phyloP scores from a whole-genome alignment of 2,888 invertebrate species.

The Cotesia congregata region DNA sequence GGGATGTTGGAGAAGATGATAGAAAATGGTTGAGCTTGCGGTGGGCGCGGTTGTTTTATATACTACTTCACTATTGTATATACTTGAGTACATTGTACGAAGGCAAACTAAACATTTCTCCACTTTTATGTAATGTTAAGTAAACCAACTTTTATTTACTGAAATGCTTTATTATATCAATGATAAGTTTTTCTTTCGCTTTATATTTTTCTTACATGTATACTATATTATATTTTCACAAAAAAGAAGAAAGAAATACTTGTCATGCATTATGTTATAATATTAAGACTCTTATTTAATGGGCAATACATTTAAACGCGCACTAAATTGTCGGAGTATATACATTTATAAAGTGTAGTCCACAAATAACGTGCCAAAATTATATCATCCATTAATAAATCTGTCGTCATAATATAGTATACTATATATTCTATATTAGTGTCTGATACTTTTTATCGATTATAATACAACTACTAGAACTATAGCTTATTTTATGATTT shows the following conservation, averaged over 20 bases:
- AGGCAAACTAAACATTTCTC: constrained; percentile 19
- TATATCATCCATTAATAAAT: constrained; percentile 62
- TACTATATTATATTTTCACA: neutral
- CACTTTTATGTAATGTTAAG: constrained; percentile 57
- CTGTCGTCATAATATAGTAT: constrained; percentile 28
- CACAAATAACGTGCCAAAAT: constrained; percentile 65
- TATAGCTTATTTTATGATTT: too few relatives aligned
- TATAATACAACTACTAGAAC: constrained; percentile 18
- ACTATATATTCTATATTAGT: neutral
- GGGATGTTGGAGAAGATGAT: constrained; percentile 51
- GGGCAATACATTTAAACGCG: neutral
- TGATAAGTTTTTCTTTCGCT: constrained; percentile 53
- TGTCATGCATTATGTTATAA: constrained; percentile 44
- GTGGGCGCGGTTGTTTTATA: constrained; percentile 59
- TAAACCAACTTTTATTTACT: constrained; percentile 66
- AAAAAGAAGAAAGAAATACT: neutral
- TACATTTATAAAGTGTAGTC: constrained; percentile 41
- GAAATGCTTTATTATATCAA: constrained; percentile 56
- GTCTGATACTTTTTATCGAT: constrained; percentile 56
- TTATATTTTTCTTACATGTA: neutral
- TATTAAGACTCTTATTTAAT: neutral
- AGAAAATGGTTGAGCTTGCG: constrained; percentile 45
- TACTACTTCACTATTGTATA: constrained; percentile 49
- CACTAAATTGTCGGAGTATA: neutral
- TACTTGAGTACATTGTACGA: constrained; percentile 32